These are phyloP conservation scores for Muschampia plurimacula DNA, from an alignment of 2,888 invertebrate genomes.

Conservation along the genomic window DNA sequence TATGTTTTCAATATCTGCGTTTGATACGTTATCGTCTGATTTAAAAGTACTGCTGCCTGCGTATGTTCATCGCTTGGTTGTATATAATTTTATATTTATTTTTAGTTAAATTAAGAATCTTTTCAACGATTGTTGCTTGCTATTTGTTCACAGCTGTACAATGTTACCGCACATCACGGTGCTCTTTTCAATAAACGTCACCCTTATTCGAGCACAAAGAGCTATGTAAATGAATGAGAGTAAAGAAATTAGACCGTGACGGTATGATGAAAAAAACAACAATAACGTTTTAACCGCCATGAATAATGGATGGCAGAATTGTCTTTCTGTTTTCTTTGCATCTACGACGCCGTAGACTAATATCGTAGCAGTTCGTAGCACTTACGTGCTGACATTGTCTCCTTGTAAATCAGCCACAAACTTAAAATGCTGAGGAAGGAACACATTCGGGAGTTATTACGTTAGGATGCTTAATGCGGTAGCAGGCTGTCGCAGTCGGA, in stretches of 20 bases:
- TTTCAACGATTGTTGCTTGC: background rate
- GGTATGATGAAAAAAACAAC: constrained; percentile 34
- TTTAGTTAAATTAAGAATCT: background rate
- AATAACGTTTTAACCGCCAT: constrained; percentile 27
- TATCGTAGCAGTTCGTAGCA: constrained; percentile 36
- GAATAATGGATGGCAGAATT: constrained; percentile 37
- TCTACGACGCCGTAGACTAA: constrained; percentile 29
- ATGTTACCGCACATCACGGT: background rate
- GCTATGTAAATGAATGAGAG: constrained; percentile 28
- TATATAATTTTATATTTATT: no score
- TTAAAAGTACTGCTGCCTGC: no score
- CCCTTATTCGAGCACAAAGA: constrained; percentile 24
- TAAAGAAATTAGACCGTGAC: constrained; percentile 22
- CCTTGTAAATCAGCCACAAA: constrained; percentile 31
- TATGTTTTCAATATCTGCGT: no score
- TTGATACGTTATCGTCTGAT: no score
- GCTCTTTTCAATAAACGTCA: constrained; percentile 7
- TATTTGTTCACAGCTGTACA: constrained; percentile 1
- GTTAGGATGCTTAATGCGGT: constrained; percentile 25
- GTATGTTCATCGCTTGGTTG: background rate
- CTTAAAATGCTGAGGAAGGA: constrained; percentile 11
- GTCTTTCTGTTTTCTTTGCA: constrained; percentile 37
- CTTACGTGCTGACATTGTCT: constrained; percentile 29
- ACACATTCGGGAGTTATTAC: constrained; percentile 9
- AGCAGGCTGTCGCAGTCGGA: constrained; percentile 30